Conservation (phyloP, 2,888 invertebrate genomes). For the Tipula confusa region DNA sequence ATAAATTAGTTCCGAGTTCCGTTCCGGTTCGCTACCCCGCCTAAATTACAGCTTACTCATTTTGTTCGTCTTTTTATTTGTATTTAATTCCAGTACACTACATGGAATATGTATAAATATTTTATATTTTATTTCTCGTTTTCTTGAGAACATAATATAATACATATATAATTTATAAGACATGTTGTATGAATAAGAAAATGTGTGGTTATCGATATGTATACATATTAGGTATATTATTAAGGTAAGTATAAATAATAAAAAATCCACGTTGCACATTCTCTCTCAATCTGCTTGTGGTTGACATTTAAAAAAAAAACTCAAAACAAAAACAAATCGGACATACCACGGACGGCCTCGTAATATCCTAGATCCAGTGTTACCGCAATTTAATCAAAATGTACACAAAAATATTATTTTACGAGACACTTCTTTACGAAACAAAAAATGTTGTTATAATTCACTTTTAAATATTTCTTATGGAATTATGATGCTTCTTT, state of each 20-base stretch:
- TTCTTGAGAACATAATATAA: not conserved
- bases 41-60: not conserved
- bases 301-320: not conserved
- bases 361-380: conserved; percentile 52
- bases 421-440: not conserved
- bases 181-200: not conserved
- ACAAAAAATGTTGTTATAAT: not conserved
- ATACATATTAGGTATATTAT: not conserved
- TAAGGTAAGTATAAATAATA: not conserved
- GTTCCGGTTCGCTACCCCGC: conserved; percentile 9
- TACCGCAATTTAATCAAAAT: not conserved
- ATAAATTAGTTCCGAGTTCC: conserved; percentile 15
- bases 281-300: not conserved
- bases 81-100: not conserved
- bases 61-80: not conserved
- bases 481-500: too few species aligned
- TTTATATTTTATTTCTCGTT: not conserved
- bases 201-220: not conserved
- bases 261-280: conserved; percentile 29
- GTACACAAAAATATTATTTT: not conserved
- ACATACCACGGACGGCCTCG: conserved; percentile 50
- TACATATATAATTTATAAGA: not conserved
- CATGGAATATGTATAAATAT: not conserved
- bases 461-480: not conserved
- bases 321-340: conserved; percentile 13